Base-by-base conservation (phyloP, 2,888 invertebrate genomes). In the Julus scandinavius region DNA sequence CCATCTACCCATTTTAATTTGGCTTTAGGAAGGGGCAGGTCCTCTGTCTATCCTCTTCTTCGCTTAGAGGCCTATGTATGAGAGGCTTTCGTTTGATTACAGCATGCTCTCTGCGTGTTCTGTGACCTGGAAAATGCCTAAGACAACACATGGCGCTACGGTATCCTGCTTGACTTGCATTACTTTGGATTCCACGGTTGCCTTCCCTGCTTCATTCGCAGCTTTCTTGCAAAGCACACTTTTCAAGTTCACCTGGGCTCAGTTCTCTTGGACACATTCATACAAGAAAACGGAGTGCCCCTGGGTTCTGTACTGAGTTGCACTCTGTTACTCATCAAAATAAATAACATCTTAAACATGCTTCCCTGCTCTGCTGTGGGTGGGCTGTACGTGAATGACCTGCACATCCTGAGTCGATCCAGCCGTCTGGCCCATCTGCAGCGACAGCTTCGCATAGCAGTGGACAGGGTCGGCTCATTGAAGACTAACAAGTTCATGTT, bases 101-200 rank as follows among this genome's bases (percentile, higher is more conserved):
- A 84, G 2, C 88, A 84, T 38, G n/a, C 20, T 40, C 6, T 84
- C 13, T 20, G 84, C 9, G 4, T 85, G 17, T 88, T 88, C 50
- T 88, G 84, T 17, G 49, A 80, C 45, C n/a, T 87, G 38, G 45
- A 83, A 83, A 87, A 29, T 2, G 41, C 54, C 54, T 54, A 40
- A 7, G 80, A 83, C 40, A 83, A 5, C 29, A 83, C 40, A 2
- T 83, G 40, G 38, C 40, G 38, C 38, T 83, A 83, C 17, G 83
- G 29, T 2, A 83, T 83, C 7, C 13, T 83, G 83, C 17, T 3
- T 9, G 40, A 83, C 40, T 13, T 54, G 6, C 54, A 54, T 15
- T 2, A 2, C 4, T 7, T 54, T 4, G 54, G 54, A 15, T 15
- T 54, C 83, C 40, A 7, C 6, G 40, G 40, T 1, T 17, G 20